Percentiles rank a stretch among this genome's conserved stretches.
Conservation (phyloP, 92 coral and sea anemone species). For the Umimayanthus kanabou region DNA sequence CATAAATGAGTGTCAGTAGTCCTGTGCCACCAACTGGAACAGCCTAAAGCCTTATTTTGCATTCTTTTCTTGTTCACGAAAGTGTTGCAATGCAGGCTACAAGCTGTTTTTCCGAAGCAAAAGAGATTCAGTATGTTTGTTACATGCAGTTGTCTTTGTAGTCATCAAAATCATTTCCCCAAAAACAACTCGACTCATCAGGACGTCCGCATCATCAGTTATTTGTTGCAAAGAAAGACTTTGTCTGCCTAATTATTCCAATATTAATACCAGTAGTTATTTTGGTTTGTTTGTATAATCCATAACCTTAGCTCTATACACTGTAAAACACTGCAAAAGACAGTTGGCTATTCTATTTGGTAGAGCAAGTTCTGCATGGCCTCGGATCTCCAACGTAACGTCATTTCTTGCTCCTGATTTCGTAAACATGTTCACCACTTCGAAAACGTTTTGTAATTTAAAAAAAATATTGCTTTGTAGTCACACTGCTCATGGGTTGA, state of each 20-base stretch:
- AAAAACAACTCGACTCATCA: not conserved
- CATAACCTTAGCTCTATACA: not conserved
- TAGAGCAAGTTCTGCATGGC: too few relatives aligned
- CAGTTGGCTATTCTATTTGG: too few relatives aligned
- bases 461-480: too few relatives aligned
- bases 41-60: not conserved
- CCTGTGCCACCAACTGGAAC: not conserved
- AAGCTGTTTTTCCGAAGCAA: not conserved
- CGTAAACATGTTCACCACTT: too few relatives aligned
- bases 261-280: not conserved
- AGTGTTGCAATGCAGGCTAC: not conserved
- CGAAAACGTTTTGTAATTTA: too few relatives aligned
- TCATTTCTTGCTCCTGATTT: too few relatives aligned
- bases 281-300: not conserved
- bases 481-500: too few relatives aligned
- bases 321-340: too few relatives aligned
- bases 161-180: not conserved
- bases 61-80: not conserved
- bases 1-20: not conserved
- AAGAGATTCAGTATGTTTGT: not conserved
- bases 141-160: slow-evolving; percentile 5
- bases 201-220: not conserved
- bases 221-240: not conserved
- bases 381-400: too few relatives aligned
- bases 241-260: not conserved